A percentile compares a stretch with the other conserved stretches of the same genome.
Evolutionary conservation across 1,140 invertebrate genomes (phyloP).

Genomic region (Drosophila novamexicana): DNA sequence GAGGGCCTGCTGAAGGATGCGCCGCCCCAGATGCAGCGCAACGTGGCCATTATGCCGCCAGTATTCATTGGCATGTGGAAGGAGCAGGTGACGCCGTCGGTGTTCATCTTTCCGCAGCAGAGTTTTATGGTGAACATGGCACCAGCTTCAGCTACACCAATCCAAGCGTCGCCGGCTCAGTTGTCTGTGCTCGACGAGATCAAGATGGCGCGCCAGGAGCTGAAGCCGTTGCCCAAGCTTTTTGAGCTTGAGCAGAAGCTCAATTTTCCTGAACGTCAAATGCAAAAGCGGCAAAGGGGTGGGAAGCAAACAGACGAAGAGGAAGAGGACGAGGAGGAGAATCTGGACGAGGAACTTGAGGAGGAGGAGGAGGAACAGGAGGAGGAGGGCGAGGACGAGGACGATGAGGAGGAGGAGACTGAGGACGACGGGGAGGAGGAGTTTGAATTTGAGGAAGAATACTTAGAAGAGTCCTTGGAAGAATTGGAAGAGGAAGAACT

Average conservation of each 20-base stretch:
- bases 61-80: conserved; percentile 40
- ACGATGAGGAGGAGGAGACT: too few relatives aligned
- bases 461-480: too few relatives aligned
- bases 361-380: background rate
- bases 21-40: background rate
- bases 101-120: background rate
- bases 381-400: background rate
- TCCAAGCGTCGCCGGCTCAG: background rate
- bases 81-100: background rate
- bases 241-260: too few relatives aligned
- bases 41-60: conserved; percentile 21
- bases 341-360: background rate
- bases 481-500: too few relatives aligned
- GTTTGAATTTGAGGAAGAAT: too few relatives aligned
- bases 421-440: too few relatives aligned
- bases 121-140: background rate
- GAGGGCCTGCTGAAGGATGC: background rate
- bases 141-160: too few relatives aligned
- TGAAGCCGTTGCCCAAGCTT: too few relatives aligned
- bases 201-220: background rate
- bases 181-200: background rate
- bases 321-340: background rate
- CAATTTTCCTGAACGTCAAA: too few relatives aligned
- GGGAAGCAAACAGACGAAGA: background rate
- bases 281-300: background rate